Evolutionary conservation across 2,113 vertebrate genomes (phyloP).

Genomic region (Thoracochromis brauschi): DNA sequence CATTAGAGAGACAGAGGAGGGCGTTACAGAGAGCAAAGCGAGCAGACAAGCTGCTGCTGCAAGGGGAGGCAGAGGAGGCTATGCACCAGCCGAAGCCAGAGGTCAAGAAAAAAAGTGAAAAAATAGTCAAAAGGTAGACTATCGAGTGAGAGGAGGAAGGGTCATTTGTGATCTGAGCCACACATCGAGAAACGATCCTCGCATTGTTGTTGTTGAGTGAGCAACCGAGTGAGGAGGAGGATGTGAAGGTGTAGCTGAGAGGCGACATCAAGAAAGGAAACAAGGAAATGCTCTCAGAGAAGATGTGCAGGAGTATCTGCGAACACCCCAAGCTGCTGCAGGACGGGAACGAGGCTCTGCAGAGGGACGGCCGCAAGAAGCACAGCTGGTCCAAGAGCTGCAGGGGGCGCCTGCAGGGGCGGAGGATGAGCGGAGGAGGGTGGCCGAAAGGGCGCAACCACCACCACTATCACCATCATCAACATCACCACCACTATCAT

Average conservation of each 20-base stretch:
- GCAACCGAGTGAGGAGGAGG: conserved; percentile 14
- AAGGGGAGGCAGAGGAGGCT: conserved; percentile 68
- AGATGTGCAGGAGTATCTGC: conserved; percentile 46
- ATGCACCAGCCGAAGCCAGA: conserved; percentile 78
- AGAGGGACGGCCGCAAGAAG: conserved; percentile 24
- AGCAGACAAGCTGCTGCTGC: conserved; percentile 74
- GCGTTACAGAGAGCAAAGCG: conserved; percentile 35
- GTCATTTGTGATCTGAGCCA: conserved; percentile 23
- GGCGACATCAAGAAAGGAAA: background rate
- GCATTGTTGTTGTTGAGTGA: conserved; percentile 36
- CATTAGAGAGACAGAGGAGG: conserved; percentile 24
- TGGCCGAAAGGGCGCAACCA: conserved; percentile 22
- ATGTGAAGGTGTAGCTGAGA: conserved; percentile 46
- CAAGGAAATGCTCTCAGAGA: conserved; percentile 44
- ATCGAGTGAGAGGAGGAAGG: background rate
- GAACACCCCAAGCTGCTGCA: conserved; percentile 10
- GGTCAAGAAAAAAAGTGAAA: conserved; percentile 82
- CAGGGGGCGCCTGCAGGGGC: conserved; percentile 36
- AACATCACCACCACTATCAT: background rate
- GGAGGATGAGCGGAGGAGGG: conserved; percentile 8
- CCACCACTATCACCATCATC: background rate
- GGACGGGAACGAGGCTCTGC: conserved; percentile 1
- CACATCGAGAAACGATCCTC: background rate
- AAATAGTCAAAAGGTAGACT: conserved; percentile 83
- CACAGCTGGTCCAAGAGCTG: conserved; percentile 38